Conservation (phyloP, 2,113 vertebrate genomes). For the Otus sunia region DNA sequence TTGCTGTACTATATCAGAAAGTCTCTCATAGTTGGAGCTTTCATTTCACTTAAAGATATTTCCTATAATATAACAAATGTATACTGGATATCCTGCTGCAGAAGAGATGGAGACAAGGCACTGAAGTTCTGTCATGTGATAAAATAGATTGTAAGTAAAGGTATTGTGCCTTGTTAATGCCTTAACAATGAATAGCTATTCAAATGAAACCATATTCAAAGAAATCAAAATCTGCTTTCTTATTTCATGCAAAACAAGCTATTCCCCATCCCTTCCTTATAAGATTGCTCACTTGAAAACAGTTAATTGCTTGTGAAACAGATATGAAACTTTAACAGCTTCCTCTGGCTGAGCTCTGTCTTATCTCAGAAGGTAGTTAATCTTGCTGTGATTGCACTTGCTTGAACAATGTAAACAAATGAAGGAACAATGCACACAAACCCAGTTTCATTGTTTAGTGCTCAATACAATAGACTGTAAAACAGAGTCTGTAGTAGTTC, state of each 20-base stretch:
- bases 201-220: background rate
- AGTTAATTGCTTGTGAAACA: background rate
- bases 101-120: background rate
- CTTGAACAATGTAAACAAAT: background rate
- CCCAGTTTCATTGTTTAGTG: background rate
- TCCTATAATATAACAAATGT: background rate
- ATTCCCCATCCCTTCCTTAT: background rate
- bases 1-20: background rate
- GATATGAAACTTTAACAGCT: background rate
- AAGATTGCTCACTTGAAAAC: background rate
- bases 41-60: background rate
- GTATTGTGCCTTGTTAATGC: background rate
- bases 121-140: background rate
- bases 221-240: background rate
- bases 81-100: background rate
- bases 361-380: background rate
- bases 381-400: background rate
- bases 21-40: background rate
- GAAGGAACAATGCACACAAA: background rate
- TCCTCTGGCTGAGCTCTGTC: background rate
- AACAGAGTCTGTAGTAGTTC: background rate
- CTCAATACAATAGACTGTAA: background rate
- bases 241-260: background rate
- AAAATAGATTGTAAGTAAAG: background rate
- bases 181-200: background rate